These are phyloP conservation scores for Platerodrilus igneus DNA, from an alignment of 2,888 invertebrate species.

Conservation along the genomic window DNA sequence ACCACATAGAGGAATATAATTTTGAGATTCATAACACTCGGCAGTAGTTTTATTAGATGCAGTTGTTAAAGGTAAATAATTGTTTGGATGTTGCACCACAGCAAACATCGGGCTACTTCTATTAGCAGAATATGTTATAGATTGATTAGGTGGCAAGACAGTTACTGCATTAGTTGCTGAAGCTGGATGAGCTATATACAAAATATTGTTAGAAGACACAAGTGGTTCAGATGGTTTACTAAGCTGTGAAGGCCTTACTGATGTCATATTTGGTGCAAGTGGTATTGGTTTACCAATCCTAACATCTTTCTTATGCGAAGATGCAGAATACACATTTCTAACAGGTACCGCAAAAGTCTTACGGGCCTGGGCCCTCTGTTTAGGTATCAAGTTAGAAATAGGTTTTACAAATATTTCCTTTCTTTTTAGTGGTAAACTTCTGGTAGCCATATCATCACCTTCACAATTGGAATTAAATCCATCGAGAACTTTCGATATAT, in stretches of 20 bases:
- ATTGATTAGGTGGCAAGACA: constrained; percentile 34
- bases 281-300: constrained; percentile 6
- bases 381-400: constrained; percentile 36
- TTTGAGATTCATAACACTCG: constrained; percentile 32
- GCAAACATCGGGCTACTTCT: constrained; percentile 31
- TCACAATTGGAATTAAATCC: too few relatives aligned
- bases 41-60: constrained; percentile 22
- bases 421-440: constrained; percentile 17
- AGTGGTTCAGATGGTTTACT: constrained; percentile 8
- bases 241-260: too few relatives aligned
- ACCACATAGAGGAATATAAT: constrained; percentile 37
- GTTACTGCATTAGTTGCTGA: constrained; percentile 21
- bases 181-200: constrained; percentile 24
- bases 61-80: constrained; percentile 6
- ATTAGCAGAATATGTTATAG: constrained; percentile 29
- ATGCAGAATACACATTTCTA: constrained; percentile 16
- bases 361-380: constrained; percentile 40
- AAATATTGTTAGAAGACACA: constrained; percentile 2
- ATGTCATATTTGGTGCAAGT: background rate
- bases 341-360: constrained; percentile 39
- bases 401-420: constrained; percentile 40
- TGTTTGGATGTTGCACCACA: constrained; percentile 29
- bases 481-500: constrained; percentile 27
- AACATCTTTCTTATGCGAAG: constrained; percentile 13
- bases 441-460: constrained; percentile 28